Conservation (phyloP, 2,113 vertebrate genomes). For the Larimichthys polyactis region DNA sequence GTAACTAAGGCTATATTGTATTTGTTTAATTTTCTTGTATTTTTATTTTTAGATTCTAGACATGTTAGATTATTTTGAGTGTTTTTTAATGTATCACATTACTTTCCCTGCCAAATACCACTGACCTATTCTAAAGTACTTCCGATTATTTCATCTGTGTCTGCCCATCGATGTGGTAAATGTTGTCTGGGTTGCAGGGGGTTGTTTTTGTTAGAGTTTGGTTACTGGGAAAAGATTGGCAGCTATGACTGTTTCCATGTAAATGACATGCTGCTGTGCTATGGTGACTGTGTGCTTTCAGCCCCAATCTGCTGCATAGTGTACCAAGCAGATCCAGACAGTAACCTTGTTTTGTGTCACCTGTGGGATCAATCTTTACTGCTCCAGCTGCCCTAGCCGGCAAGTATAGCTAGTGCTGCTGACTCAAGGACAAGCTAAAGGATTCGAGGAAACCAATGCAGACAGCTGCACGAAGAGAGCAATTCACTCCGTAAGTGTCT, state of each 20-base stretch:
- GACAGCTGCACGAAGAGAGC: not conserved
- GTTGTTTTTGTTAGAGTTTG: conserved; percentile 13
- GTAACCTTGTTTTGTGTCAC: not conserved
- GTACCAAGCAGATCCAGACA: conserved; percentile 20
- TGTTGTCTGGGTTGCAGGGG: not conserved
- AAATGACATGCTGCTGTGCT: conserved; percentile 25
- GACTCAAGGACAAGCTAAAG: conserved; percentile 5
- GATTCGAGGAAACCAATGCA: not conserved
- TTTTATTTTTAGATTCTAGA: not conserved
- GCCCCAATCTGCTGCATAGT: conserved; percentile 9
- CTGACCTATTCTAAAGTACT: not conserved
- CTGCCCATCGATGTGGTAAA: not conserved
- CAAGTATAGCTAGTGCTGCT: not conserved
- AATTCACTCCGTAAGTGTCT: not conserved
- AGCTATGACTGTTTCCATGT: conserved; percentile 12
- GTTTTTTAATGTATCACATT: not conserved
- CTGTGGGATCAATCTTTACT: conserved; percentile 18
- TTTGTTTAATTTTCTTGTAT: not conserved
- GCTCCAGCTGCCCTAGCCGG: not conserved
- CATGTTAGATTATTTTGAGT: not conserved
- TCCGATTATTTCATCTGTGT: no score
- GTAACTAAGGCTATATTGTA: not conserved
- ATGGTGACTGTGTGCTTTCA: conserved; percentile 50
- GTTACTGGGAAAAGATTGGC: conserved; percentile 1
- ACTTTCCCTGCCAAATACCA: not conserved